phyloP scores from a whole-genome alignment of 2,113 vertebrate species.

The Damaliscus lunatus region DNA sequence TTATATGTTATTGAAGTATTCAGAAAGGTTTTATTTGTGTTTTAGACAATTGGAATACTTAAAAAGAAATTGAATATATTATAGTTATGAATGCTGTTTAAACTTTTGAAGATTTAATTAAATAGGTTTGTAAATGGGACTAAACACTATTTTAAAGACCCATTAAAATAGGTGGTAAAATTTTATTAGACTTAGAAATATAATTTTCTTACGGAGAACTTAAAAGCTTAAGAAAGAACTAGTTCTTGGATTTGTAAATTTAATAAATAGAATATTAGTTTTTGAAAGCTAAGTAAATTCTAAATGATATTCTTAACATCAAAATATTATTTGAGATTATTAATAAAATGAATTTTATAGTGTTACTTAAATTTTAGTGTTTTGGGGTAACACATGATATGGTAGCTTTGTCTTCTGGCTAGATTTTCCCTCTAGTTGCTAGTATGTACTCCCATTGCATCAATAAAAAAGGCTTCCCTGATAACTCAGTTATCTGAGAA shows the following conservation, averaged over 20 bases:
- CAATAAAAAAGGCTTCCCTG: neutral
- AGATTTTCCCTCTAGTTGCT: neutral
- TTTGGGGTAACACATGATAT: neutral
- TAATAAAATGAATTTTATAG: neutral
- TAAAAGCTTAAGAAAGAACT: constrained; percentile 34
- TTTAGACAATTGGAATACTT: constrained; percentile 52
- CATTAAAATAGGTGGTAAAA: constrained; percentile 32
- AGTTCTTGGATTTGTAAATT: constrained; percentile 39
- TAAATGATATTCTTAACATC: constrained; percentile 18
- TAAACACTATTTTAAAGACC: neutral
- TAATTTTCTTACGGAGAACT: constrained; percentile 28
- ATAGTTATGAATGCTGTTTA: constrained; percentile 42
- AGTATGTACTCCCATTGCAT: neutral
- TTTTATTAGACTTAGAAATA: constrained; percentile 53
- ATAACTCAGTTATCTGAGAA: neutral
- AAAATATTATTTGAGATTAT: neutral
- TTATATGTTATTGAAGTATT: constrained; percentile 47
- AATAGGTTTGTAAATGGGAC: constrained; percentile 30
- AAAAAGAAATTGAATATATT: constrained; percentile 54
- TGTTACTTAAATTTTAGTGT: neutral
- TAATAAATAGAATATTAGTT: constrained; percentile 57
- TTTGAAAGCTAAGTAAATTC: constrained; percentile 37
- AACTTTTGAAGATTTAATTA: constrained; percentile 57
- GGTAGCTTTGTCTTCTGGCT: neutral
- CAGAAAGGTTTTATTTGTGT: constrained; percentile 47